Conservation (phyloP, 2,113 vertebrate species). For the Psittacus erithacus region DNA sequence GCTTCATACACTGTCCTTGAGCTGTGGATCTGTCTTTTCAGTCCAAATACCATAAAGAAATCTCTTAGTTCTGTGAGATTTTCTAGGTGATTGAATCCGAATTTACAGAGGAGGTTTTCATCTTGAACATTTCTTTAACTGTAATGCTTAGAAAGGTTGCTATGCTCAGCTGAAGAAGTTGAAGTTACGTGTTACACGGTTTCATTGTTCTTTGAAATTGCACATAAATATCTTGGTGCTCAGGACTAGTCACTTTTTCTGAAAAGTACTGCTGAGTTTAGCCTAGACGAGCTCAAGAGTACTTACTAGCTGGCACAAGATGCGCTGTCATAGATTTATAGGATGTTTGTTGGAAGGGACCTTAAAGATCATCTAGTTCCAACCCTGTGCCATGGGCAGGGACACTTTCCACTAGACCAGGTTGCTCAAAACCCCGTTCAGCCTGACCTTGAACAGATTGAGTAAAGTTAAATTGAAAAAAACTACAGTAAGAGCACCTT, state of each 20-base stretch:
- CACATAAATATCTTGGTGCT: not conserved
- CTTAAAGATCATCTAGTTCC: not conserved
- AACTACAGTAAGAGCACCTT: not conserved
- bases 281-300: not conserved
- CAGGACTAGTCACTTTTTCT: not conserved
- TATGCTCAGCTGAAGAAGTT: not conserved
- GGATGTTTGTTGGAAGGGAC: not conserved
- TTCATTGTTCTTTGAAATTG: not conserved
- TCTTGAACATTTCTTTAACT: not conserved
- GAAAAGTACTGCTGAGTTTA: not conserved
- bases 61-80: not conserved
- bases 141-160: not conserved
- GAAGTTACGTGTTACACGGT: not conserved
- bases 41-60: not conserved
- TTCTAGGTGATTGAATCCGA: not conserved
- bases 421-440: not conserved
- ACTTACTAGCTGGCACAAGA: not conserved
- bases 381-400: not conserved
- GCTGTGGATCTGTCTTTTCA: not conserved
- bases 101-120: not conserved
- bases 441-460: not conserved
- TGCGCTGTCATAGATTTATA: not conserved
- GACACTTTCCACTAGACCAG: too few relatives aligned
- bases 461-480: not conserved
- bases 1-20: not conserved